Percentiles rank a stretch among this genome's conserved stretches.
Conservation (phyloP, 2,113 vertebrate genomes). For the Laticauda colubrina region DNA sequence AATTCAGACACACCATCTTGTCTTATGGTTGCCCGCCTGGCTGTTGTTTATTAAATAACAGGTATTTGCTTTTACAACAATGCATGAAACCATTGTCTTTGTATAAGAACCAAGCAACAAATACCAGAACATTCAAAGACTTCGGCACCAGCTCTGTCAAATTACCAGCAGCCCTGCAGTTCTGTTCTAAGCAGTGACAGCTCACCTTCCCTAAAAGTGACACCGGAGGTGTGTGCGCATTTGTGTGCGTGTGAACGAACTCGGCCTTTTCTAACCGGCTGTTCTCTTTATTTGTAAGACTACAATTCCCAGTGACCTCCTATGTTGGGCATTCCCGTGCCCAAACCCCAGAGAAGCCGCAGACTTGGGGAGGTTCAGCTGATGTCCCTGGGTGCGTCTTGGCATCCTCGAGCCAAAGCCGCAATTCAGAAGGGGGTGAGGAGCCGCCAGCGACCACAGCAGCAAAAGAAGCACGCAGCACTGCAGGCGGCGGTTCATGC, state of each 20-base stretch:
- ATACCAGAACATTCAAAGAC: background rate
- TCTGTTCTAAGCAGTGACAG: background rate
- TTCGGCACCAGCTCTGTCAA: background rate
- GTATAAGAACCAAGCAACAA: background rate
- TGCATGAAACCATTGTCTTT: background rate
- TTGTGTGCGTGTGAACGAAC: background rate
- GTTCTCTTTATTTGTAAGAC: background rate
- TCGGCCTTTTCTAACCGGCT: background rate
- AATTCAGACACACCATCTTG: background rate
- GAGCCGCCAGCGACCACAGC: background rate
- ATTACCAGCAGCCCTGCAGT: background rate
- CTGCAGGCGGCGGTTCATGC: background rate
- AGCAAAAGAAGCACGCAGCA: background rate
- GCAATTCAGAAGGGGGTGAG: background rate
- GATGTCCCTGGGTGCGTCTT: background rate
- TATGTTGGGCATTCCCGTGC: background rate
- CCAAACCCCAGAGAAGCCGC: background rate
- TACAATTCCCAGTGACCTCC: background rate
- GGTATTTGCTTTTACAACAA: background rate
- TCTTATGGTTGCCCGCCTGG: background rate
- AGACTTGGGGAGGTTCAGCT: background rate
- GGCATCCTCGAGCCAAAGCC: background rate
- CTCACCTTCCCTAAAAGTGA: background rate
- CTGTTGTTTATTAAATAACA: background rate
- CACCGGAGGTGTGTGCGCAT: too few relatives aligned